Percentiles rank a stretch among this genome's conserved stretches.
Conservation (phyloP, 1,140 invertebrate species). For the Tetramorium alpestre region DNA sequence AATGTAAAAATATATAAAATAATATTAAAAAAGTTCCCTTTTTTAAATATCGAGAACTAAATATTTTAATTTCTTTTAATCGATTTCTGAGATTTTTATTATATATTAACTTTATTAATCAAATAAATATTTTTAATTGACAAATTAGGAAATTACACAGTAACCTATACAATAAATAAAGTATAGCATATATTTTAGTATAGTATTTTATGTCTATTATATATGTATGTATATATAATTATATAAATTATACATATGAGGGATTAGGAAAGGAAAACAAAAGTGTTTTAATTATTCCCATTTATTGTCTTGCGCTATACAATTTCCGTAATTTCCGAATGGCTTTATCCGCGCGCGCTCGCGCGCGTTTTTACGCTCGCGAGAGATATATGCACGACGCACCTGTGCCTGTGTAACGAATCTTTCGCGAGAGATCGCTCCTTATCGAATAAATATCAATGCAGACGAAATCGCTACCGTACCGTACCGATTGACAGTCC, state of each 20-base stretch:
- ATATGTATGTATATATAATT: constrained; percentile 31
- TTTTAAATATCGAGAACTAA: too few species aligned
- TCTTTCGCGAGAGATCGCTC: constrained; percentile 62
- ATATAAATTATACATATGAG: background rate
- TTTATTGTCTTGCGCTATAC: constrained; percentile 82
- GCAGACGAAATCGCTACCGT: constrained; percentile 19
- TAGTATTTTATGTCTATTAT: too few species aligned
- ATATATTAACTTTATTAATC: background rate
- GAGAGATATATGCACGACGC: background rate
- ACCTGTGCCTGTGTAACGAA: constrained; percentile 33
- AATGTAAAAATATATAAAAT: too few species aligned
- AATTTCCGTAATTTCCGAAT: constrained; percentile 73
- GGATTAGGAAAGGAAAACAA: background rate
- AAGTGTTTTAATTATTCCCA: constrained; percentile 77
- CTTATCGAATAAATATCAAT: constrained; percentile 73
- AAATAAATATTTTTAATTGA: background rate
- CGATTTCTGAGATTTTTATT: background rate
- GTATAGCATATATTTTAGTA: too few species aligned
- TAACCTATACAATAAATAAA: too few species aligned
- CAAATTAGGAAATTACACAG: too few species aligned
- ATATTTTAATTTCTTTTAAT: too few species aligned
- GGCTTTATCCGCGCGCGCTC: constrained; percentile 59
- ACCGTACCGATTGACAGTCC: constrained; percentile 38
- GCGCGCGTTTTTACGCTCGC: constrained; percentile 29
- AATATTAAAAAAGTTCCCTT: too few species aligned